Evolutionary conservation across 2,797 vertebrate species (phyloP).

Genomic region (Lithobates pipiens): DNA sequence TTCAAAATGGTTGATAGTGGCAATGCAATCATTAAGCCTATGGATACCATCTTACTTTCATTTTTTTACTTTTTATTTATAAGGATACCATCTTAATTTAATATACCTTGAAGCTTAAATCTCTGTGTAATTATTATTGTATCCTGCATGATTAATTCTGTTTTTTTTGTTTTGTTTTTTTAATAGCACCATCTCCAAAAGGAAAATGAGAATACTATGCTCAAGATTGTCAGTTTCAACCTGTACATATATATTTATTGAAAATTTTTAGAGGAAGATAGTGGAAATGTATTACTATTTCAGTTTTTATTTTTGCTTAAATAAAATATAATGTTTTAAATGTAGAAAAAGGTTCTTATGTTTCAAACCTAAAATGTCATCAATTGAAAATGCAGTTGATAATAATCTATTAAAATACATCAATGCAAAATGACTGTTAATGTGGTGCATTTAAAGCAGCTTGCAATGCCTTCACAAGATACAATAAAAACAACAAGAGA

Average conservation of each 20-base stretch:
- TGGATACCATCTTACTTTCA: constrained; percentile 8
- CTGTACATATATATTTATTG: neutral
- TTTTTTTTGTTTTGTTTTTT: neutral
- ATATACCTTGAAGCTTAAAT: constrained; percentile 1
- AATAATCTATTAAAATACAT: neutral
- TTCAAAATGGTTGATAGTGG: constrained; percentile 30
- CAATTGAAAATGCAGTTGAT: neutral
- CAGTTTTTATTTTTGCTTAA: neutral
- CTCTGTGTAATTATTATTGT: constrained; percentile 38
- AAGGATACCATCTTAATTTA: constrained; percentile 2
- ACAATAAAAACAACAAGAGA: constrained; percentile 63
- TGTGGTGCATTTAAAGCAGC: neutral
- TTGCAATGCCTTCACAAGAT: constrained; percentile 28
- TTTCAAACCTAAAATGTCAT: neutral
- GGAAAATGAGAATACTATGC: neutral
- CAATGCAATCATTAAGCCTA: constrained; percentile 19
- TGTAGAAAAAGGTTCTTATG: neutral
- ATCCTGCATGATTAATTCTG: constrained; percentile 14
- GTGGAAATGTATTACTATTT: neutral
- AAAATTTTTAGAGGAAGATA: neutral
- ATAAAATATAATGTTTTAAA: neutral
- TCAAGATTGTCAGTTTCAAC: constrained; percentile 8
- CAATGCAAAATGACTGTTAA: neutral
- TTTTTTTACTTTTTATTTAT: no score
- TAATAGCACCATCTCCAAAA: constrained; percentile 14